These are phyloP conservation scores for Toxostoma redivivum DNA, from an alignment of 2,113 vertebrate species.

Conservation along the genomic window DNA sequence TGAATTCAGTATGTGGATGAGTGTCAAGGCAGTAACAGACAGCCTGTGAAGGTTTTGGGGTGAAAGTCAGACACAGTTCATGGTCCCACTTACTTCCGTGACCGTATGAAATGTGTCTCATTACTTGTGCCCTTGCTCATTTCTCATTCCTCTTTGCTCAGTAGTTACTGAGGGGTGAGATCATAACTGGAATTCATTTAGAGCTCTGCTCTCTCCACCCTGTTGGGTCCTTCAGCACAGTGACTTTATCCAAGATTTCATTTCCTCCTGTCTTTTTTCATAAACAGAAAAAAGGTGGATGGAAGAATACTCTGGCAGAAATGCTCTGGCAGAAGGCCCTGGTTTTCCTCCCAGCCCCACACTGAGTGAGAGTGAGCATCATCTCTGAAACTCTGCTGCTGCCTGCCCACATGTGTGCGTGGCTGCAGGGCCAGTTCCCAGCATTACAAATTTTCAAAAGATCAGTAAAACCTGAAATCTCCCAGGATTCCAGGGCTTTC, in stretches of 20 bases:
- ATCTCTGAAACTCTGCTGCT: not conserved
- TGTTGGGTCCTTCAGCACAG: constrained; percentile 21
- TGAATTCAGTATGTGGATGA: not conserved
- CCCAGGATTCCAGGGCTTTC: too few species aligned
- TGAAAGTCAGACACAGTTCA: not conserved
- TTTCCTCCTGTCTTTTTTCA: not conserved
- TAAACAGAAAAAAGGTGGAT: not conserved
- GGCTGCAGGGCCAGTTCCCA: not conserved
- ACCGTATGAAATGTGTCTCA: not conserved
- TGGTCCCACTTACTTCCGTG: not conserved
- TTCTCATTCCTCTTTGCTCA: constrained; percentile 23
- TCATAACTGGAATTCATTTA: constrained; percentile 46
- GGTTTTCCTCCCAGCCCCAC: not conserved
- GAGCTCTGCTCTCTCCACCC: constrained; percentile 2
- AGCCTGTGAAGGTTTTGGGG: not conserved
- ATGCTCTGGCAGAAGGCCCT: not conserved
- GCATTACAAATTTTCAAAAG: too few species aligned
- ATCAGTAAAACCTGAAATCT: too few species aligned
- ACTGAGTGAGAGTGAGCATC: not conserved
- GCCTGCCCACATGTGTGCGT: not conserved
- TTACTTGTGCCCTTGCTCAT: not conserved
- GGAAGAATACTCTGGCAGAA: not conserved
- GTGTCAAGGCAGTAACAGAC: not conserved
- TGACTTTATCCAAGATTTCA: constrained; percentile 12
- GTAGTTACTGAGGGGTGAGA: constrained; percentile 29